These are phyloP conservation scores for Heterodera filipjevi DNA, from an alignment of 2,888 invertebrate species.

Conservation along the genomic window DNA sequence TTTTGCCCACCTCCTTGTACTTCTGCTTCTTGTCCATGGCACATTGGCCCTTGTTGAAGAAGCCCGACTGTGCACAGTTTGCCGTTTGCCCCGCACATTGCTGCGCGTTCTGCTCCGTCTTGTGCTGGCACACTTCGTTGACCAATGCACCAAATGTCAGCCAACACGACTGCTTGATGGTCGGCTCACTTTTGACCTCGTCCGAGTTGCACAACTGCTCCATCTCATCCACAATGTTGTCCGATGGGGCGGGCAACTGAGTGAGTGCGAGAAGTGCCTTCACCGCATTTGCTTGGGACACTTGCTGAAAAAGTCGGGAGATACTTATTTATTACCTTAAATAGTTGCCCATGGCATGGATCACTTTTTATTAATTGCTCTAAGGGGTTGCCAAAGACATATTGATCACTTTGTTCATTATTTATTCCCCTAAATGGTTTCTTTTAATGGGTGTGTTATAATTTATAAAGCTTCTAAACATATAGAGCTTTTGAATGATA, in stretches of 20 bases:
- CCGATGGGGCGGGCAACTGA: conserved; percentile 39
- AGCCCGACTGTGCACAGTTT: conserved; percentile 32
- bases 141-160: conserved; percentile 48
- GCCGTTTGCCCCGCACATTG: conserved; percentile 15
- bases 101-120: conserved; percentile 35
- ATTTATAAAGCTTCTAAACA: too few species aligned
- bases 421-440: too few species aligned
- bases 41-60: conserved; percentile 41
- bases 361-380: too few species aligned
- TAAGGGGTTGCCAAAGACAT: too few species aligned
- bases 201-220: conserved; percentile 41
- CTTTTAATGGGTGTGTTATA: too few species aligned
- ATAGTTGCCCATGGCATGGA: too few species aligned
- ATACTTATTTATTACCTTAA: too few species aligned
- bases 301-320: conserved; percentile 24
- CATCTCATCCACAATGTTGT: conserved; percentile 33
- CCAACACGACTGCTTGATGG: conserved; percentile 50
- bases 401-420: too few species aligned
- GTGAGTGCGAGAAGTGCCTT: conserved; percentile 28
- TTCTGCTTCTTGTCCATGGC: conserved; percentile 48
- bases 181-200: conserved; percentile 42
- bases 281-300: conserved; percentile 30
- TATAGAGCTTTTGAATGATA: too few species aligned
- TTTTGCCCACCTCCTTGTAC: conserved; percentile 38
- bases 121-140: conserved; percentile 51